These are phyloP conservation scores for Melanerpes aurifrons DNA, from an alignment of 2,113 vertebrate species.

Conservation along the genomic window DNA sequence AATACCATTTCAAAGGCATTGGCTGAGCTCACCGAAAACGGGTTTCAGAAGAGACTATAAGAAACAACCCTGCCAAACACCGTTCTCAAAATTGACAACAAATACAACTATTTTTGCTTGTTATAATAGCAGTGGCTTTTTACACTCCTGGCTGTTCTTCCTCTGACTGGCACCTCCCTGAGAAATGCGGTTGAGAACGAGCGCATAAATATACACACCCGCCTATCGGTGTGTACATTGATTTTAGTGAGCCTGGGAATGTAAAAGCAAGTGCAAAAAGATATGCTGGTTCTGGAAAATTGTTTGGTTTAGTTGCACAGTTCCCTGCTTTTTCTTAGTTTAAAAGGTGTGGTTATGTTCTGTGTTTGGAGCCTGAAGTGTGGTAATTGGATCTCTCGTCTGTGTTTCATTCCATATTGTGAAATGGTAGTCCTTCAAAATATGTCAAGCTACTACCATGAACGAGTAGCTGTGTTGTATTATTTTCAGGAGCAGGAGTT, in stretches of 20 bases:
- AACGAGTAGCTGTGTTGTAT: background rate
- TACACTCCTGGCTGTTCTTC: background rate
- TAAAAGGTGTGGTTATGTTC: conserved; percentile 29
- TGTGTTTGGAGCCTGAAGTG: background rate
- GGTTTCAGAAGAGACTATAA: background rate
- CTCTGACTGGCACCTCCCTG: background rate
- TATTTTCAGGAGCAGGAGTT: background rate
- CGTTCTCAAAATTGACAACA: background rate
- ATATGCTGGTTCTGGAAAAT: conserved; percentile 35
- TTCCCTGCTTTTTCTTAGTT: background rate
- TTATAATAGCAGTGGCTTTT: background rate
- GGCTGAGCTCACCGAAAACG: background rate
- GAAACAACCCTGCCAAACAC: background rate
- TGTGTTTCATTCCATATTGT: background rate
- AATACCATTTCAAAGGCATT: background rate
- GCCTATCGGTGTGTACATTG: conserved; percentile 7
- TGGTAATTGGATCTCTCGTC: background rate
- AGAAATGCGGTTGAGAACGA: background rate
- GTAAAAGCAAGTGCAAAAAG: conserved; percentile 30
- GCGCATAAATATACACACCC: background rate
- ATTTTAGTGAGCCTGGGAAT: conserved; percentile 5
- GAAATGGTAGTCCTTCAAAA: background rate
- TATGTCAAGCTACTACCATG: background rate
- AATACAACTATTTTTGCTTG: background rate
- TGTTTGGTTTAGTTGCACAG: conserved; percentile 13